These are phyloP conservation scores for Tuta absoluta DNA, from an alignment of 2,888 invertebrate genomes.

Conservation along the genomic window DNA sequence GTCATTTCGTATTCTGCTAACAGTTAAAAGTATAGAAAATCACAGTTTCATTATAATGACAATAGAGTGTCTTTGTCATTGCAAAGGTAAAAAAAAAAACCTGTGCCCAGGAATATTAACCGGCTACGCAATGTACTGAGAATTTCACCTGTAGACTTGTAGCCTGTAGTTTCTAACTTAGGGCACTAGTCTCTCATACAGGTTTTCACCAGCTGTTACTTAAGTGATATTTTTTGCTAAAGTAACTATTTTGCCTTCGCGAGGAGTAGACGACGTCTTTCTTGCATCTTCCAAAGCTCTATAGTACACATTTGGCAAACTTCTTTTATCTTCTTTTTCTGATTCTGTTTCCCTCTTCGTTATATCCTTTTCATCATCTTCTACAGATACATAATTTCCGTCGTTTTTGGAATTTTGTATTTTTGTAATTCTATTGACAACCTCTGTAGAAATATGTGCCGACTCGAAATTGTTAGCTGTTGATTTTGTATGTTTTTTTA, in stretches of 20 bases:
- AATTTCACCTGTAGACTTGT: no score
- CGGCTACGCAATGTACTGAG: no score
- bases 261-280: constrained; percentile 39
- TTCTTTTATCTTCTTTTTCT: constrained; percentile 39
- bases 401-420: not conserved
- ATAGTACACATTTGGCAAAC: constrained; percentile 54
- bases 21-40: no score
- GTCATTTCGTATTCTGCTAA: no score
- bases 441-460: constrained; percentile 27
- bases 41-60: no score
- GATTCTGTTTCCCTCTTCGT: not conserved
- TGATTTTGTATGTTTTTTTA: constrained; percentile 45
- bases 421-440: constrained; percentile 14
- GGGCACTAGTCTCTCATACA: no score
- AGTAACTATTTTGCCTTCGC: not conserved
- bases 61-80: no score
- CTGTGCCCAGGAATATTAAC: no score
- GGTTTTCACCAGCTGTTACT: no score
- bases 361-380: constrained; percentile 12
- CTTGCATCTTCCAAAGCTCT: constrained; percentile 51
- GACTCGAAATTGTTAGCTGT: constrained; percentile 38
- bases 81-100: no score
- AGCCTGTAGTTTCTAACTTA: no score
- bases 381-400: not conserved
- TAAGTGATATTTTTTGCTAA: not conserved